phyloP scores from a whole-genome alignment of 2,113 vertebrate species.

The Sinocyclocheilus grahami region DNA sequence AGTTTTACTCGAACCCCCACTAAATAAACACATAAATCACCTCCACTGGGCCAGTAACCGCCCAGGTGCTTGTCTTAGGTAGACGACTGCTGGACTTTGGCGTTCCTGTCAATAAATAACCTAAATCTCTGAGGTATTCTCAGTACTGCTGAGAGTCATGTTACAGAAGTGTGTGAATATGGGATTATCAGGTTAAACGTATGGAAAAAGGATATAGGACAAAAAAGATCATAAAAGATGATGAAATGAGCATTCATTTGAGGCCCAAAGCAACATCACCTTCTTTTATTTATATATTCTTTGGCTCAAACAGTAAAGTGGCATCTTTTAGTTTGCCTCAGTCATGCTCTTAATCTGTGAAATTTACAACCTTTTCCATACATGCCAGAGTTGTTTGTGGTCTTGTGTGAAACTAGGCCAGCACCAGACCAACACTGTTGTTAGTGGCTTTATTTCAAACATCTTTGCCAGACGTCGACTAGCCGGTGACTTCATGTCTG shows the following conservation, averaged over 20 bases:
- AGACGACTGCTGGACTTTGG: slow-evolving; percentile 27
- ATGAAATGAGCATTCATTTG: not conserved
- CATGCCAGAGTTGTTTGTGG: slow-evolving; percentile 27
- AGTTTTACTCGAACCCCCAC: slow-evolving; percentile 17
- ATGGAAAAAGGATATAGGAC: not conserved
- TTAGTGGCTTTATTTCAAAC: slow-evolving; percentile 29
- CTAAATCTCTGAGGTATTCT: slow-evolving; percentile 8
- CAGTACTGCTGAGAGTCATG: not conserved
- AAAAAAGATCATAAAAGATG: not conserved
- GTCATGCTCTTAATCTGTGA: slow-evolving; percentile 2
- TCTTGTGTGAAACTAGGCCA: slow-evolving; percentile 1
- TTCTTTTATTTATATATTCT: not conserved
- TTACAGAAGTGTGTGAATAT: not conserved
- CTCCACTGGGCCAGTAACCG: not conserved
- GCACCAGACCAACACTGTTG: slow-evolving; percentile 5
- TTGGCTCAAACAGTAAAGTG: not conserved
- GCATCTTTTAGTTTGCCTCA: not conserved
- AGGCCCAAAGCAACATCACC: not conserved
- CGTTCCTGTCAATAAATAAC: slow-evolving; percentile 30
- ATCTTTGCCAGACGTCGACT: not conserved
- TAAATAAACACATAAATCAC: slow-evolving; percentile 46
- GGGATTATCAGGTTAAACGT: not conserved
- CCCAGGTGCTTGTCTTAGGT: not conserved
- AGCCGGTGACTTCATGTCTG: not conserved
- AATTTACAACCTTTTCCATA: slow-evolving; percentile 21